Evolutionary conservation across 2,888 invertebrate genomes (phyloP), one percentile per base, ranked within the genome.

Genomic region (Thera britannica): DNA sequence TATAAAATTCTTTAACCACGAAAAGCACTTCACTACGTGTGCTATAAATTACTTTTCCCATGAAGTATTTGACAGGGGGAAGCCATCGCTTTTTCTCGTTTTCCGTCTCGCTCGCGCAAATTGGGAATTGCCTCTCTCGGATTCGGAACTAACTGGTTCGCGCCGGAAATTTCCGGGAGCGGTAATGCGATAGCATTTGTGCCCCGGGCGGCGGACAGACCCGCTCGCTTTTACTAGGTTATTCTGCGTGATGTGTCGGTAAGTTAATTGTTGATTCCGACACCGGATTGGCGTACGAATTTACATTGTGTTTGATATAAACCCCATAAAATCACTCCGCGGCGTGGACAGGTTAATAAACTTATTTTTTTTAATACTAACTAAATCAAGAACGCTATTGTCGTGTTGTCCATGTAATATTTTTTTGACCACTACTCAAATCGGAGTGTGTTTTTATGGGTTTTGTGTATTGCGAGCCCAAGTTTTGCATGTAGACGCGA

Each of bases 91-190:
- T 51, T 65, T 65, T 56, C 58, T 48, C 64, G 23, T 38, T 11
- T 52, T 34, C 52, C 23, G 41, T 60, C 67, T 64, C 58, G 58
- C 60, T 68, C 70, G 34, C 68, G 60, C 72, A 64, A 68, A 71
- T 71, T 71, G 51, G 46, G 57, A 51, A 67, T 62, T 58, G 67
- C 65, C 65, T 68, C 70, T 65, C 70, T 69, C 69, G 58, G 55
- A 71, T 71, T 68, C 58, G 60, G 62, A 57, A 51, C 55, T 62
- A 72, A 71, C 71, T 62, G 67, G 71, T 67, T 62, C 58, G 38
- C 48, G 59, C 51, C 64, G 69, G 64, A 67, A 64, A 67, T 71
- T 52, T 66, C 72, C 67, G 71, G 73, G 60, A 49, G 23, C 55
- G n/a, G 68, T 68, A 68, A 71, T 65, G 65, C 36, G 68, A 68